Base-by-base conservation (phyloP, 2,113 vertebrate species). In the Pygoscelis adeliae region DNA sequence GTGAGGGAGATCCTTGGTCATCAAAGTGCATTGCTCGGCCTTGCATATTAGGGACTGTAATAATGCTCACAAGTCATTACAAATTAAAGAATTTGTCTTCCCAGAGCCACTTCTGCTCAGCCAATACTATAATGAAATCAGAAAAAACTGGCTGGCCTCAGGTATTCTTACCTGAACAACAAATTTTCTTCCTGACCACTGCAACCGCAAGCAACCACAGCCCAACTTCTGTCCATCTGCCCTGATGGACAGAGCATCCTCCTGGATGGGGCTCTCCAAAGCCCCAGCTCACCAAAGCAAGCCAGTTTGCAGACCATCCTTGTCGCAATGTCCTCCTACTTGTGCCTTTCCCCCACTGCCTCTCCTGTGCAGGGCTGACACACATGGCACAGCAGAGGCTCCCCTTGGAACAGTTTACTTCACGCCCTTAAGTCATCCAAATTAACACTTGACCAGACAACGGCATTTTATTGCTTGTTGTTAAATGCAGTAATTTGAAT, bases 401-500 rank as follows among this genome's bases (percentile, higher is more conserved):
- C 52, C 42, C 61, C 38, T 52, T 36, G 50, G 42, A 87, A 53
- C 47, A 53, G 22, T 26, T 61, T 32, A n/a, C 49, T 83, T 62
- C 30, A 46, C 5, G 61, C 38, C 42, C 65, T 69, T 32, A 55
- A 67, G 26, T 63, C 34, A 85, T 26, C 56, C 73, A 38, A 69
- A 93, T 61, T 65, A 91, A 56, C 0, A 9, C 53, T 20, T 79
- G 46, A 63, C 56, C 56, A 90, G 49, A 93, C 49, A 94, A 88
- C 10, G 21, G 30, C 58, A 65, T 82, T 91, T 92, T 89, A 74
- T 65, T 91, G 87, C 80, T 44, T 34, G 61, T 29, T 85, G 38
- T 89, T 79, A 93, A 93, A 82, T 20, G 32, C 15, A 63, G 46
- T n/a, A 72, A 82, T 83, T 61, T 93, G 53, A 93, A 96, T 38